Base-by-base conservation (phyloP, 1,140 invertebrate genomes). In the Zaprionus gabonicus region DNA sequence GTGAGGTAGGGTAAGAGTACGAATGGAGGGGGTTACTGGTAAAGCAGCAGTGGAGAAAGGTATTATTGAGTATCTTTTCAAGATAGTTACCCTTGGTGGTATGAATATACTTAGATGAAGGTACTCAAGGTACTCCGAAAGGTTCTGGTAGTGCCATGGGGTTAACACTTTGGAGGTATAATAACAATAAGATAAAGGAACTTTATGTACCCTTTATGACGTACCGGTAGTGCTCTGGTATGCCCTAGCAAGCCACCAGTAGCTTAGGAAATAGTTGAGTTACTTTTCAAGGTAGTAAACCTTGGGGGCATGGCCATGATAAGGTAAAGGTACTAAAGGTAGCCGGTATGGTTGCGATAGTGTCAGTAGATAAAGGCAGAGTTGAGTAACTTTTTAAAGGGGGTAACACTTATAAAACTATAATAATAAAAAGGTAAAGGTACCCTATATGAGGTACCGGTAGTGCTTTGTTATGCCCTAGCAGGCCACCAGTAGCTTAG, bases 331-430 rank as follows among this genome's bases (percentile, higher is more conserved):
- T 6, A 41, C 13, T 44, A 9, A n/a, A n/a, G 41, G 41, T 46
- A 10, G 27, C 15, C 83, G 63, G 56, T 71, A 44, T 34, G 66
- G 28, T 51, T 46, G 34, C 53, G 49, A 9, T 46, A 46, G n/a
- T 9, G n/a, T 6, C 3, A 34, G 31, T 34, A 34, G 3, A 10
- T 10, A 34, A 34, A 34, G 9, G 2, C 31, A 34, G 3, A 10
- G 3, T 34, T 34, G 31, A 34, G 3, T 34, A 34, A 31, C 28
- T 28, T 28, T 28, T 28, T 1, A 28, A 31, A 1, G 0, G 0
- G 28, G 0, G 7, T 31, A 31, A 34, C 31, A 1, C 23, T 23
- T 23, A 23, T 23, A 1, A 23, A 0, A 23, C 23, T 23, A 23
- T 23, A 2, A 23, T 23, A 23, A 23, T 23, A 23, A 23, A 1